These are phyloP conservation scores for Apoderus coryli DNA, from an alignment of 2,888 invertebrate species.

Conservation along the genomic window DNA sequence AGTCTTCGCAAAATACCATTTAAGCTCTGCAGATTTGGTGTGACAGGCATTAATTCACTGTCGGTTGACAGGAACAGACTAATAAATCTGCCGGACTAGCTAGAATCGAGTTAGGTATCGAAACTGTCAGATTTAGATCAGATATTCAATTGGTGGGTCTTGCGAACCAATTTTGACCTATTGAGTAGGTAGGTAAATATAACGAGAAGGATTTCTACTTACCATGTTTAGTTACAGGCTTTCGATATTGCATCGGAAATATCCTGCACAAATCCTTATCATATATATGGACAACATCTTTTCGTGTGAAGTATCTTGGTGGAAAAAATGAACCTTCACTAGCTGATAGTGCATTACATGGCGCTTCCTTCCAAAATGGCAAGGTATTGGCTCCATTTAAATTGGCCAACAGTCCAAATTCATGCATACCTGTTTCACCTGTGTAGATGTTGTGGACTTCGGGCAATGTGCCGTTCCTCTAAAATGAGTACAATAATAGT, in stretches of 20 bases:
- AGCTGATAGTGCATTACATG: constrained; percentile 57
- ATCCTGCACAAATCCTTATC: constrained; percentile 78
- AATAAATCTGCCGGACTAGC: too few relatives aligned
- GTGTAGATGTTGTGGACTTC: constrained; percentile 72
- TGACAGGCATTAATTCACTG: too few relatives aligned
- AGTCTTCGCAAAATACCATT: too few relatives aligned
- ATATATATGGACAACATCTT: constrained; percentile 59
- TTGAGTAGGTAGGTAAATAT: too few relatives aligned
- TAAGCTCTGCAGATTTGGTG: too few relatives aligned
- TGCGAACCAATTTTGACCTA: too few relatives aligned
- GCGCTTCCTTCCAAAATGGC: constrained; percentile 59
- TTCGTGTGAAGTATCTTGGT: constrained; percentile 50
- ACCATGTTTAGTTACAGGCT: constrained; percentile 57
- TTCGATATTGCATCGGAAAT: constrained; percentile 56
- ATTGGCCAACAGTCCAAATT: constrained; percentile 62
- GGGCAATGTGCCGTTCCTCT: constrained; percentile 69
- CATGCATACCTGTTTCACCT: constrained; percentile 56
- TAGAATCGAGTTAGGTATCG: too few relatives aligned
- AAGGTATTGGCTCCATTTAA: constrained; percentile 62
- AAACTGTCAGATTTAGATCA: too few relatives aligned
- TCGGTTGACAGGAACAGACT: too few relatives aligned
- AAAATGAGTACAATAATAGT: too few relatives aligned
- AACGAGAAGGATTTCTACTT: too few relatives aligned
- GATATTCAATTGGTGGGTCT: too few relatives aligned
- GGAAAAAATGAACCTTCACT: constrained; percentile 78